Evolutionary conservation across 2,113 vertebrate genomes (phyloP).

Genomic region (Platichthys stellatus): DNA sequence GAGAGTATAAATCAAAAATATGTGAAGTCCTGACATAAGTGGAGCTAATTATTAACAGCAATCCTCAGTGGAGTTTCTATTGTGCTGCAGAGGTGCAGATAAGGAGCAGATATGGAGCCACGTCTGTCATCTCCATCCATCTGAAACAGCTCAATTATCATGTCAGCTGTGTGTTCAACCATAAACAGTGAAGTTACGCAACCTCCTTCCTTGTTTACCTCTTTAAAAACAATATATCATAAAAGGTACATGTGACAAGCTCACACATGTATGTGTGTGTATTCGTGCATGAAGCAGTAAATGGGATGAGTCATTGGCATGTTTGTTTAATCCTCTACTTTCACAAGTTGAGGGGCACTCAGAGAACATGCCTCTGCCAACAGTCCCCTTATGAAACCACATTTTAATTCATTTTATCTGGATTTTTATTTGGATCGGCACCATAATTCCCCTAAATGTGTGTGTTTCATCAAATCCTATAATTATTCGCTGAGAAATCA

Average conservation of each 20-base stretch:
- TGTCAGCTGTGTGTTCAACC: slow-evolving; percentile 30
- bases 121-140: slow-evolving; percentile 30
- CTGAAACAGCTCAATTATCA: slow-evolving; percentile 29
- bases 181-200: slow-evolving; percentile 35
- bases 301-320: not conserved
- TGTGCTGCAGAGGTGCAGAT: slow-evolving; percentile 38
- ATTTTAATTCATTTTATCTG: too few relatives aligned
- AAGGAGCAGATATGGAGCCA: slow-evolving; percentile 40
- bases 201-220: slow-evolving; percentile 9
- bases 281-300: not conserved
- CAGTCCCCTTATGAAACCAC: too few relatives aligned
- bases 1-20: slow-evolving; percentile 24
- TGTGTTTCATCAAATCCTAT: too few relatives aligned
- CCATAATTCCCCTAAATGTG: too few relatives aligned
- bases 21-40: slow-evolving; percentile 41
- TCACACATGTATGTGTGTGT: not conserved
- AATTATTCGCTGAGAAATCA: too few relatives aligned
- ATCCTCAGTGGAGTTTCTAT: slow-evolving; percentile 29
- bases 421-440: too few relatives aligned
- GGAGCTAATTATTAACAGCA: slow-evolving; percentile 64
- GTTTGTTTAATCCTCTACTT: not conserved
- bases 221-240: not conserved
- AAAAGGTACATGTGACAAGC: slow-evolving; percentile 9
- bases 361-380: too few relatives aligned
- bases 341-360: too few relatives aligned